phyloP scores from a whole-genome alignment of 1,140 invertebrate genomes.

The Aethina tumida region DNA sequence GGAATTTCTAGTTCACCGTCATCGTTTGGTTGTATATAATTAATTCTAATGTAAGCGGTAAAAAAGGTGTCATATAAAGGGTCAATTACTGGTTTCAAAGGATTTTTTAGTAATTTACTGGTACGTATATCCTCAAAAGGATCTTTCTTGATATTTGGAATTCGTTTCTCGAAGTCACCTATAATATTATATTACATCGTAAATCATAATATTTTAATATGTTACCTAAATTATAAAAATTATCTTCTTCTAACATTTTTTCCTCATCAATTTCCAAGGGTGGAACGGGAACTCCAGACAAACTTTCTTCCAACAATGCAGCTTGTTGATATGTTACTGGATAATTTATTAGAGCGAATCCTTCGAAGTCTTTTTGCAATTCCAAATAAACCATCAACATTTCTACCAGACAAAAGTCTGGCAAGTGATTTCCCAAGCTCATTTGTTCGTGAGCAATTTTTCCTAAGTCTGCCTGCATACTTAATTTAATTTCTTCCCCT shows the following conservation, averaged over 20 bases:
- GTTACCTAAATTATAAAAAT: no score
- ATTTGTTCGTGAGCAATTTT: constrained; percentile 44
- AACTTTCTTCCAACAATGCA: constrained; percentile 41
- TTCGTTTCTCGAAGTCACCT: no score
- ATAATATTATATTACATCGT: no score
- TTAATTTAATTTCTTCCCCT: constrained; percentile 42
- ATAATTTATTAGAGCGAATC: constrained; percentile 53
- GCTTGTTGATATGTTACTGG: constrained; percentile 46
- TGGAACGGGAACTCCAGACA: constrained; percentile 17
- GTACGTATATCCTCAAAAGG: no score
- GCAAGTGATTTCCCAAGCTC: constrained; percentile 40
- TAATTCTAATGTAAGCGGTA: constrained; percentile 43
- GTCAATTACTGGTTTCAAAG: constrained; percentile 8
- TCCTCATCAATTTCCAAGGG: constrained; percentile 5
- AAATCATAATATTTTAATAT: no score
- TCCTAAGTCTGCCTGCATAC: constrained; percentile 42
- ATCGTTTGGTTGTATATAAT: constrained; percentile 34
- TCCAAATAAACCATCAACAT: constrained; percentile 51
- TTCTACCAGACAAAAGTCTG: constrained; percentile 42
- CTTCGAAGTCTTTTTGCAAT: constrained; percentile 37
- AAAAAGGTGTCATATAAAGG: constrained; percentile 40
- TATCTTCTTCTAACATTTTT: constrained; percentile 7
- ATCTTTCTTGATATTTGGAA: no score
- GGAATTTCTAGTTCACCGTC: constrained; percentile 36
- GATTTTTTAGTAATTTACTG: constrained; percentile 20